A percentile compares a stretch with the other conserved stretches of the same genome.
Conservation (phyloP, 2,797 vertebrate genomes). For the Malurus splendens region DNA sequence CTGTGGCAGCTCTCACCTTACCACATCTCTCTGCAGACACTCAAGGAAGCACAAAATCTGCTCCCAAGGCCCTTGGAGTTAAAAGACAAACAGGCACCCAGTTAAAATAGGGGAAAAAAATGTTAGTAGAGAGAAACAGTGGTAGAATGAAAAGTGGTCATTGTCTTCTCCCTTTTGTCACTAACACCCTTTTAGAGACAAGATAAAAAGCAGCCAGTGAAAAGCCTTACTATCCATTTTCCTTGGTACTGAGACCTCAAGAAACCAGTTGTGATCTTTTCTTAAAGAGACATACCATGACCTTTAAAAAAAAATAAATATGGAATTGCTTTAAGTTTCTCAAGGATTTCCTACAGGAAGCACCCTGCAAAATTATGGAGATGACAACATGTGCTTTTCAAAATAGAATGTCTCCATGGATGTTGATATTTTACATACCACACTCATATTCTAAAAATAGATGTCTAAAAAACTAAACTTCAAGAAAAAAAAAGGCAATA, state of each 20-base stretch:
- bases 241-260: neutral
- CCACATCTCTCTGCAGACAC: neutral
- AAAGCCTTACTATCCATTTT: neutral
- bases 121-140: neutral
- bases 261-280: neutral
- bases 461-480: neutral
- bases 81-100: neutral
- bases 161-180: neutral
- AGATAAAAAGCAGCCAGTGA: constrained; percentile 10
- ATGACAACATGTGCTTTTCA: neutral
- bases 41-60: neutral
- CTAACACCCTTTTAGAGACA: neutral
- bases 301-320: neutral
- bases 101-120: neutral
- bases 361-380: rapidly evolving
- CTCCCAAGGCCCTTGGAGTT: neutral
- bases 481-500: neutral
- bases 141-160: neutral
- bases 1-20: neutral
- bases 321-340: neutral
- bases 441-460: neutral
- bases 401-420: neutral
- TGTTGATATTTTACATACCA: neutral
- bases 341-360: neutral
- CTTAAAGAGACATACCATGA: neutral